Evolutionary conservation across 2,888 invertebrate genomes (phyloP).

Genomic region (Ectobius pallidus): DNA sequence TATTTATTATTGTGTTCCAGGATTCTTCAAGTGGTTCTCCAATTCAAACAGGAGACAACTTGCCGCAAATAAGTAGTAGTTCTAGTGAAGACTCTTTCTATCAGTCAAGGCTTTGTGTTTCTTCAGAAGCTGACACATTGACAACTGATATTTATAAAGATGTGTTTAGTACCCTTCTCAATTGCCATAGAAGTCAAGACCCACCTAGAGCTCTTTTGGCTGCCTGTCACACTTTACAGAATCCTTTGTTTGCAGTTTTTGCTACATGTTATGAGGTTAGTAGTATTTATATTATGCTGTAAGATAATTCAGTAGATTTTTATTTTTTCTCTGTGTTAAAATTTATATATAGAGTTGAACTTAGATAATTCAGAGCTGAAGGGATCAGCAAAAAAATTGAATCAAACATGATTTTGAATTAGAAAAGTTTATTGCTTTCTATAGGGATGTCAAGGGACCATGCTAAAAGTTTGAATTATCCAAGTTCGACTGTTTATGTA

Average conservation of each 20-base stretch:
- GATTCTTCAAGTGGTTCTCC: not conserved
- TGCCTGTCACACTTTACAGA: slow-evolving; percentile 62
- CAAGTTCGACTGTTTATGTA: not conserved
- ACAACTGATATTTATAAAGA: slow-evolving; percentile 1
- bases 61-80: no score
- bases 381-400: no score
- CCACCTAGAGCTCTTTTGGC: slow-evolving; percentile 68
- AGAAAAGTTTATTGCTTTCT: no score
- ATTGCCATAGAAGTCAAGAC: slow-evolving; percentile 63
- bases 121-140: no score
- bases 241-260: slow-evolving; percentile 68
- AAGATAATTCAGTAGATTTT: no score
- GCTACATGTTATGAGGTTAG: slow-evolving; percentile 73
- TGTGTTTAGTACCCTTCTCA: slow-evolving; percentile 36
- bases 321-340: not conserved
- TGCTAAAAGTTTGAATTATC: no score
- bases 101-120: not conserved
- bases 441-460: no score
- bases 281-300: no score
- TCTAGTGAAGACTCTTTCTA: slow-evolving; percentile 34
- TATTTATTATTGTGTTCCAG: slow-evolving; percentile 18
- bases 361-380: no score
- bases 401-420: no score
- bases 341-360: not conserved
- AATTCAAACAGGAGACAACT: no score